Base-by-base conservation (phyloP, 2,113 vertebrate genomes). In the Sialia sialis region DNA sequence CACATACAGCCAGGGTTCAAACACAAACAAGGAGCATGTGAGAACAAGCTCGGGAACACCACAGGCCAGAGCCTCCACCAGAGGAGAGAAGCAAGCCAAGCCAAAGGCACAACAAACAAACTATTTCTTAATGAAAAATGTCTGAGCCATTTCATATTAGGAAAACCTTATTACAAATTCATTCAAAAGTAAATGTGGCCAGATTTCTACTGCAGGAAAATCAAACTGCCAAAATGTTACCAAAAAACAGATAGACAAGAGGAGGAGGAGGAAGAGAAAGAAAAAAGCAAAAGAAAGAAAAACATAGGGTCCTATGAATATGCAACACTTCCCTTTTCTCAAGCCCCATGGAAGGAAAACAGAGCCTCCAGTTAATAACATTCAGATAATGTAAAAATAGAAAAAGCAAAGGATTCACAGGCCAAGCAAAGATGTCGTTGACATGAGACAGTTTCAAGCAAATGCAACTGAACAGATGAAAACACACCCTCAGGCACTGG, bases 401-500 rank as follows among this genome's bases (percentile, higher is more conserved):
- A 94, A 93, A 73, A 96, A 92, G 69, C 30, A 66, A 72, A 94
- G 51, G 27, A 94, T 91, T 92, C 59, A 67, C 54, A 64, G 68
- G 73, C 59, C 60, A 68, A 96, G 76, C 44, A 84, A 91, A 96
- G 82, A 90, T 27, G 16, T 84, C 1, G 0, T 48, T 11, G 4
- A 84, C 70, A 74, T 73, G 68, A 97, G 75, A 88, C 43, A 87
- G 63, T 79, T 93, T 96, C 72, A 92, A 93, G 70, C 39, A 94
- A 96, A 93, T 68, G 43, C 63, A 96, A 88, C 52, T 9, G 6
- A 97, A 93, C 90, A 97, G 88, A 91, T 60, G 81, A 93, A 94
- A 96, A 91, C 38, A 62, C 49, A 25, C 52, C 87, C 84, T 78
- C 39, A 8, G 91, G 93, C 81, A 60, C 44, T 3, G 1, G 29